Evolutionary conservation across 2,888 invertebrate species (phyloP).

Genomic region (Netelia inedita): DNA sequence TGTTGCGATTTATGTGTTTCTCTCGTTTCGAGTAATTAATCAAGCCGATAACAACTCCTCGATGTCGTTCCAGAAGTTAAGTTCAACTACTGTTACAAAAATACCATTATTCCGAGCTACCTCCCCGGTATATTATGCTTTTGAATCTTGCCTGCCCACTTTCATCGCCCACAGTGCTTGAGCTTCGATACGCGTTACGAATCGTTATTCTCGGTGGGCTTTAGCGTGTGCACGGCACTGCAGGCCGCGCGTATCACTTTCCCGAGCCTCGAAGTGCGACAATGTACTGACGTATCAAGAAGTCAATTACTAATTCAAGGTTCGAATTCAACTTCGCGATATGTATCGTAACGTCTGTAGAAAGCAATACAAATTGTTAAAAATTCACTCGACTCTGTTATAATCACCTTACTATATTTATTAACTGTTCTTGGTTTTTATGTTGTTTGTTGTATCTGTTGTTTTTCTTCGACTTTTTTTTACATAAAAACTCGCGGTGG

Average conservation of each 20-base stretch:
- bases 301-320: slow-evolving; percentile 53
- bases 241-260: slow-evolving; percentile 3
- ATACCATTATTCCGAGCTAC: slow-evolving; percentile 67
- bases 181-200: slow-evolving; percentile 24
- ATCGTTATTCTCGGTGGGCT: slow-evolving; percentile 24
- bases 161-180: slow-evolving; percentile 41
- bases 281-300: slow-evolving; percentile 42
- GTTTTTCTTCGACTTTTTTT: slow-evolving; percentile 68
- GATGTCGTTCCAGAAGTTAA: slow-evolving; percentile 47
- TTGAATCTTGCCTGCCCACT: slow-evolving; percentile 49
- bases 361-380: slow-evolving; percentile 68
- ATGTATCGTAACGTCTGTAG: slow-evolving; percentile 70
- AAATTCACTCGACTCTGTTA: slow-evolving; percentile 75
- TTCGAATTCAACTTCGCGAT: slow-evolving; percentile 68
- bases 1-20: slow-evolving; percentile 28
- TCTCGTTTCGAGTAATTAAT: slow-evolving; percentile 36
- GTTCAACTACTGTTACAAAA: slow-evolving; percentile 63
- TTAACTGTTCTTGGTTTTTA: slow-evolving; percentile 70
- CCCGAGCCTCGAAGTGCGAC: slow-evolving; percentile 26
- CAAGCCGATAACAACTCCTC: slow-evolving; percentile 51
- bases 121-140: slow-evolving; percentile 64
- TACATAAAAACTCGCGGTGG: slow-evolving; percentile 72
- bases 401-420: slow-evolving; percentile 74
- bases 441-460: slow-evolving; percentile 38
- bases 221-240: not conserved